These are phyloP conservation scores for Charadrius vociferus DNA, from an alignment of 2,113 vertebrate genomes.

Conservation along the genomic window DNA sequence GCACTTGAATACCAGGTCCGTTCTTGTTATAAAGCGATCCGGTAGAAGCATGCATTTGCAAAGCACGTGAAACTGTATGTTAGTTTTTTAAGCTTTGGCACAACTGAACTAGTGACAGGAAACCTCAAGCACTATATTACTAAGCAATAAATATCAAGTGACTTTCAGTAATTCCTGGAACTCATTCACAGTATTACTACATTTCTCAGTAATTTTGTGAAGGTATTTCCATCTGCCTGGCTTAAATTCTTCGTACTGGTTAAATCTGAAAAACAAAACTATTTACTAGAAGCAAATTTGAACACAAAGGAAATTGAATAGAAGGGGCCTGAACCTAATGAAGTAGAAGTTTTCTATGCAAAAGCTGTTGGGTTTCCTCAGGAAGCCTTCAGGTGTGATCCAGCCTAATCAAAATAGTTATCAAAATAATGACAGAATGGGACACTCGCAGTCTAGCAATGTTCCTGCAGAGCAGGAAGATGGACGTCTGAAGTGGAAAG, in stretches of 20 bases:
- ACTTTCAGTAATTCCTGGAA: conserved; percentile 61
- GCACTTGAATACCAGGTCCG: background rate
- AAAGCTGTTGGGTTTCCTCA: background rate
- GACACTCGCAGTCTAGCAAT: background rate
- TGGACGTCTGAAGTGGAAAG: background rate
- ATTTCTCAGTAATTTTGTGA: conserved; percentile 27
- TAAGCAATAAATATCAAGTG: conserved; percentile 39
- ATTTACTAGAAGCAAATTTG: background rate
- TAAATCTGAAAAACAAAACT: conserved; percentile 9
- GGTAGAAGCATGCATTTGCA: background rate
- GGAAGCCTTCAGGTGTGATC: background rate
- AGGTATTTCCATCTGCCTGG: background rate
- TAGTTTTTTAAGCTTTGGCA: background rate
- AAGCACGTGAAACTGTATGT: background rate
- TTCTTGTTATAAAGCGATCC: background rate
- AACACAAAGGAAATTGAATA: background rate
- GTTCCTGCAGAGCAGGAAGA: background rate
- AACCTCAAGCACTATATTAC: conserved; percentile 44
- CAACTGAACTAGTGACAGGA: conserved; percentile 22
- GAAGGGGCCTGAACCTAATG: background rate
- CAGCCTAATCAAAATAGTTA: background rate
- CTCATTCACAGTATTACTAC: background rate
- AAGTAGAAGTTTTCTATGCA: background rate
- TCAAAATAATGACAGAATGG: background rate
- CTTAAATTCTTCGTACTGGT: background rate